These are phyloP conservation scores for Holothuria leucospilota DNA, from an alignment of 53 echinoderm and acorn worm species.

Conservation along the genomic window DNA sequence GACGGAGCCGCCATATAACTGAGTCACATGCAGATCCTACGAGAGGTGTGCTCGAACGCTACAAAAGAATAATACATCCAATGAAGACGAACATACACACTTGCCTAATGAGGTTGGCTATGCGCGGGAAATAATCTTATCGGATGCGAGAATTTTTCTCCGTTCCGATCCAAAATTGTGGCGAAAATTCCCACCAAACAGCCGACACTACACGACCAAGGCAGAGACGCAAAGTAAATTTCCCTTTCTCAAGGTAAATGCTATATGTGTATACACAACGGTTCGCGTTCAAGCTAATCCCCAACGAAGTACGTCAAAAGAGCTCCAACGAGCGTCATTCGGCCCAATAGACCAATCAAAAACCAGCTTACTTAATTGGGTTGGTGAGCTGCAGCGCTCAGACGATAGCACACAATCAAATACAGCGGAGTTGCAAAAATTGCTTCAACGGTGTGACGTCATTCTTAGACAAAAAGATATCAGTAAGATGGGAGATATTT, in stretches of 20 bases:
- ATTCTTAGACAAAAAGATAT: conserved; percentile 47
- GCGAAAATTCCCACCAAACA: conserved; percentile 56
- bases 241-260: conserved; percentile 47
- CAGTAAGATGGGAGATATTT: conserved; percentile 39
- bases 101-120: conserved; percentile 26
- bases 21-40: conserved; percentile 12
- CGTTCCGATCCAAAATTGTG: conserved; percentile 46
- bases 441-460: conserved; percentile 36
- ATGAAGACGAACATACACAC: conserved; percentile 28
- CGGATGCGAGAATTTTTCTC: conserved; percentile 54
- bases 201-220: conserved; percentile 56
- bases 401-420: conserved; percentile 47
- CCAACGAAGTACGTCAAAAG: conserved; percentile 56
- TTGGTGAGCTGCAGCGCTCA: conserved; percentile 53
- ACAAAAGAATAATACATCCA: conserved; percentile 28
- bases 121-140: conserved; percentile 54
- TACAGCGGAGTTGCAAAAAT: conserved; percentile 39
- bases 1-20: conserved; percentile 50
- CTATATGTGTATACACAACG: conserved; percentile 53
- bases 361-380: conserved; percentile 49
- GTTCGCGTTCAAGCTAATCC: conserved; percentile 49
- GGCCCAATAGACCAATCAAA: conserved; percentile 46
- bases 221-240: conserved; percentile 47
- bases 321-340: conserved; percentile 49
- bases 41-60: conserved; percentile 19